Evolutionary conservation across 1,140 invertebrate species (phyloP).

Genomic region (Trypoxylus dichotomus): DNA sequence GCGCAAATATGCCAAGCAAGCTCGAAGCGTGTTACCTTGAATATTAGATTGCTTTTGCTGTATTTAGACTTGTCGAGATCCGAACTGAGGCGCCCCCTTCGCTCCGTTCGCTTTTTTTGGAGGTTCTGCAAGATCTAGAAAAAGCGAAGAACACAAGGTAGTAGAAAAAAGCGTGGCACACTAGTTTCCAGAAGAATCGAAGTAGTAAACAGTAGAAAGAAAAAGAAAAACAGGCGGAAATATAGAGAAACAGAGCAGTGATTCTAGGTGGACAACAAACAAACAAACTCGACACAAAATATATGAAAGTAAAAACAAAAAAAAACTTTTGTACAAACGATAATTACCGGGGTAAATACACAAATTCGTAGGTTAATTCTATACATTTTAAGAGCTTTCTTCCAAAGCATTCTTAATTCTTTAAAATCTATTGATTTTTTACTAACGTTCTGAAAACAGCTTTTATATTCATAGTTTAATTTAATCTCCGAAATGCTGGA

Average conservation of each 20-base stretch:
- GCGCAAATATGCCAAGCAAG: slow-evolving; percentile 44
- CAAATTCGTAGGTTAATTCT: slow-evolving; percentile 11
- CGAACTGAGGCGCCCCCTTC: slow-evolving; percentile 87
- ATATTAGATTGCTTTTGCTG: slow-evolving; percentile 95
- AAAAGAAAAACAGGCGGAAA: slow-evolving; percentile 7
- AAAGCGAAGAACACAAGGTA: slow-evolving; percentile 76
- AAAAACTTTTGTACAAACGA: neutral
- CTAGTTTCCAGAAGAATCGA: slow-evolving; percentile 50
- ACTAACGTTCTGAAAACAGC: too few relatives aligned
- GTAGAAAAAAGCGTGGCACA: slow-evolving; percentile 61
- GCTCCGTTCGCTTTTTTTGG: slow-evolving; percentile 94
- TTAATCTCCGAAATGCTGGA: neutral
- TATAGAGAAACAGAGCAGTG: slow-evolving; percentile 18
- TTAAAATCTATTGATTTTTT: too few relatives aligned
- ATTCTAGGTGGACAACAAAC: neutral
- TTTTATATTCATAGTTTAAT: neutral
- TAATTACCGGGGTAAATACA: neutral
- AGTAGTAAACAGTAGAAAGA: slow-evolving; percentile 28
- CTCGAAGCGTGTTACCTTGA: slow-evolving; percentile 81
- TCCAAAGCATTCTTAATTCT: neutral
- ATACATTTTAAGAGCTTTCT: neutral
- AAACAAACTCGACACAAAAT: neutral
- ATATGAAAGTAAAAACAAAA: neutral
- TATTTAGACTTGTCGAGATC: slow-evolving; percentile 85
- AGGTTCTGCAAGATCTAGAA: slow-evolving; percentile 97